Conservation (phyloP, 1,140 invertebrate genomes). For the Monomorium pharaonis region DNA sequence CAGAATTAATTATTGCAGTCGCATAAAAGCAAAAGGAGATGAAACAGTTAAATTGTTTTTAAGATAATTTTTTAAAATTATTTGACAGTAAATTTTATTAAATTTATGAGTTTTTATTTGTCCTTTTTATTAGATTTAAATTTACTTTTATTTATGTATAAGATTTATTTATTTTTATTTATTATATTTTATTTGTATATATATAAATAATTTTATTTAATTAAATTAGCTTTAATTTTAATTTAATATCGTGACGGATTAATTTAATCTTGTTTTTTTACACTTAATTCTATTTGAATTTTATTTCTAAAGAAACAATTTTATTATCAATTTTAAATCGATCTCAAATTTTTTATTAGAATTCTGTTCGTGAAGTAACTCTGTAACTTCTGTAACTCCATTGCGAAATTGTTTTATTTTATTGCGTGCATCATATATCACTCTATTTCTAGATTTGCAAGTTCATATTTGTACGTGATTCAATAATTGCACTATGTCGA, state of each 20-base stretch:
- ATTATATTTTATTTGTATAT: background rate
- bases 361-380: too few species aligned
- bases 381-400: background rate
- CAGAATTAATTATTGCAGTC: background rate
- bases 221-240: background rate
- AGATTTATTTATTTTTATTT: too few species aligned
- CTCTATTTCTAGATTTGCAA: background rate
- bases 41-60: background rate
- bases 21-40: background rate
- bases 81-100: background rate
- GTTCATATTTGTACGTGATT: background rate
- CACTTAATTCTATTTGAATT: background rate
- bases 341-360: background rate
- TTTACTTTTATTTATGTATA: background rate
- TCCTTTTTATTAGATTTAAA: background rate
- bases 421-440: background rate
- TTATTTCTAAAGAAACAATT: background rate
- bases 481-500: constrained; percentile 22
- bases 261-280: background rate
- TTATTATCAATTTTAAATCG: background rate
- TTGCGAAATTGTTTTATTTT: constrained; percentile 4
- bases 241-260: background rate
- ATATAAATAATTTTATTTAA: background rate
- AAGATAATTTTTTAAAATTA: background rate
- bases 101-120: background rate